Percentiles rank a stretch among this genome's conserved stretches.
phyloP scores from a whole-genome alignment of 2,888 invertebrate species.

The Chymomyza fuscimana region DNA sequence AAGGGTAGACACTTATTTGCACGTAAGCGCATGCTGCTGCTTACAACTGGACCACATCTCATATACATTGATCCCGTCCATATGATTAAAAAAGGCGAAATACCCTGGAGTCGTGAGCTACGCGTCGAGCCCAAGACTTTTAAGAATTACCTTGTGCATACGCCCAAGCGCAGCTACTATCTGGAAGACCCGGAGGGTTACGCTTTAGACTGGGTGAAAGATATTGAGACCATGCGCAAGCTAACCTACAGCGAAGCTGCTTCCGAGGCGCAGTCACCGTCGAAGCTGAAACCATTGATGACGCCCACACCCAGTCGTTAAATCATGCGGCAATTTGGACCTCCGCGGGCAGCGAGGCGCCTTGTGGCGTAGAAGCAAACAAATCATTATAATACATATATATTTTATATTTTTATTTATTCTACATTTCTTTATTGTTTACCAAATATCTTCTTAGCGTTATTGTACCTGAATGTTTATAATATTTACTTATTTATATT shows the following conservation, averaged over 20 bases:
- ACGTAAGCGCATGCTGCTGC: constrained; percentile 93
- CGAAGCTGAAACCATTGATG: constrained; percentile 18
- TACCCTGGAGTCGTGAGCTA: constrained; percentile 94
- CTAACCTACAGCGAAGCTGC: constrained; percentile 81
- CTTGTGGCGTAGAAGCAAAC: too few species aligned
- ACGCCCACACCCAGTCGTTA: constrained; percentile 18
- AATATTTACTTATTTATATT: too few species aligned
- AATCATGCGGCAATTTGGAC: too few species aligned
- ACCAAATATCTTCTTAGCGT: too few species aligned
- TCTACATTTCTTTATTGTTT: too few species aligned
- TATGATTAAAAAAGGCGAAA: constrained; percentile 97
- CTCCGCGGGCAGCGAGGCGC: too few species aligned
- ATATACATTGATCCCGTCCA: constrained; percentile 97
- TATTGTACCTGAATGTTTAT: too few species aligned
- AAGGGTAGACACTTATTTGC: constrained; percentile 98
- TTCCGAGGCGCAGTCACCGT: background rate
- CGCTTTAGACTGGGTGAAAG: constrained; percentile 95
- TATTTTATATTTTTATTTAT: too few species aligned
- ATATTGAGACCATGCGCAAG: constrained; percentile 92
- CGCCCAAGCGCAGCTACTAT: constrained; percentile 99
- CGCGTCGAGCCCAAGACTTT: constrained; percentile 97
- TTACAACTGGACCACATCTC: constrained; percentile 96
- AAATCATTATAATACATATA: too few species aligned
- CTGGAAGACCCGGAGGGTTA: constrained; percentile 96
- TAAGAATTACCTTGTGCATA: constrained; percentile 98